Evolutionary conservation across 1,140 invertebrate species (phyloP).

Genomic region (Caerostris extrusa): DNA sequence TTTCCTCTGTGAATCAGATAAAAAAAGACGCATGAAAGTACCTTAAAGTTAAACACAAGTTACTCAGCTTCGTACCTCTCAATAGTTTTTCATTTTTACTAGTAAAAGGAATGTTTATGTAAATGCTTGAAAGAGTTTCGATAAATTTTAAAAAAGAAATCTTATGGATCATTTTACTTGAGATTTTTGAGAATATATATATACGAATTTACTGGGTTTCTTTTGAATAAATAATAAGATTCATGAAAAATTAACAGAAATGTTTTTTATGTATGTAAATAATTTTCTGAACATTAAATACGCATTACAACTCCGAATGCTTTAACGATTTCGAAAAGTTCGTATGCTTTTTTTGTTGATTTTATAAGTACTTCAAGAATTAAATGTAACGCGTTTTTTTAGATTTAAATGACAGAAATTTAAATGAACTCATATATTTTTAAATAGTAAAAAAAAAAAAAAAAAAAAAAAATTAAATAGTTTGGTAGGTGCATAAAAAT

Average conservation of each 20-base stretch:
- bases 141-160: neutral
- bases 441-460: too few species aligned
- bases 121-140: neutral
- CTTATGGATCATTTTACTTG: neutral
- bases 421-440: too few species aligned
- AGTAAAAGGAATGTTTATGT: neutral
- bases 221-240: neutral
- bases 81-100: neutral
- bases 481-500: too few species aligned
- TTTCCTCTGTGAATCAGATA: neutral
- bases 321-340: too few species aligned
- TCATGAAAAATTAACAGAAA: neutral
- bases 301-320: too few species aligned
- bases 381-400: too few species aligned
- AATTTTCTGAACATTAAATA: too few species aligned
- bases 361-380: too few species aligned
- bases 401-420: too few species aligned
- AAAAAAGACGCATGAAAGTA: neutral
- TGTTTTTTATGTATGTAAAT: too few species aligned
- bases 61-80: neutral
- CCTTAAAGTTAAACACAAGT: neutral
- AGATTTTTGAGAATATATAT: neutral
- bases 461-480: too few species aligned
- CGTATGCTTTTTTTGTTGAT: too few species aligned
- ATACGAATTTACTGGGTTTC: neutral